A percentile compares a stretch with the other conserved stretches of the same genome.
These are phyloP conservation scores for Morinoia aosen DNA, from an alignment of 2,888 invertebrate genomes.

Conservation along the genomic window DNA sequence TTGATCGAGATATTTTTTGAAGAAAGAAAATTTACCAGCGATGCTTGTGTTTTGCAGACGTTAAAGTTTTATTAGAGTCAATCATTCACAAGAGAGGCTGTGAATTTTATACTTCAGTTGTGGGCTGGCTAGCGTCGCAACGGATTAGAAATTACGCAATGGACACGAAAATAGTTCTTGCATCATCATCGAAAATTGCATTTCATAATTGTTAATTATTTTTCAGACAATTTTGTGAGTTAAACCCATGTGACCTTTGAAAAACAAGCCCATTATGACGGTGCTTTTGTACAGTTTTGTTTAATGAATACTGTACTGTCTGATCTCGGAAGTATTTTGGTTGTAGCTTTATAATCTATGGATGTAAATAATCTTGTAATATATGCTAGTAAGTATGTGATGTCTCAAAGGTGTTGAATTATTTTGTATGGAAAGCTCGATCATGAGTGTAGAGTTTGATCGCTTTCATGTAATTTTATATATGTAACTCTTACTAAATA, in stretches of 20 bases:
- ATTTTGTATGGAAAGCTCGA: neutral
- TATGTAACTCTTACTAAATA: no score
- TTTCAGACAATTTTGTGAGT: neutral
- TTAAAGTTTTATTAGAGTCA: no score
- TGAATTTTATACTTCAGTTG: no score
- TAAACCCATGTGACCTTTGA: neutral
- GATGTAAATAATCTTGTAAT: neutral
- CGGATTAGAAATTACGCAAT: neutral
- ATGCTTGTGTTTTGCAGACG: no score
- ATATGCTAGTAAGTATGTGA: neutral
- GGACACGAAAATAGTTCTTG: neutral
- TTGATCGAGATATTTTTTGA: no score
- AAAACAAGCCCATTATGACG: neutral
- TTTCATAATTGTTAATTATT: neutral
- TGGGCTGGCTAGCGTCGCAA: no score
- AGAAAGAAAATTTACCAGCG: no score
- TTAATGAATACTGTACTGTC: neutral
- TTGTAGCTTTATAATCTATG: neutral
- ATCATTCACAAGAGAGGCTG: no score
- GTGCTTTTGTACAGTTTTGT: neutral
- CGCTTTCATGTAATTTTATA: no score
- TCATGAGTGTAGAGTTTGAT: no score
- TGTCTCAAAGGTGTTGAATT: neutral
- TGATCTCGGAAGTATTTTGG: slow-evolving; percentile 6
- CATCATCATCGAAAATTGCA: neutral